Evolutionary conservation across 2,888 invertebrate species (phyloP), one percentile per base, ranked within the genome.

Genomic region (Perizoma affinitatum): DNA sequence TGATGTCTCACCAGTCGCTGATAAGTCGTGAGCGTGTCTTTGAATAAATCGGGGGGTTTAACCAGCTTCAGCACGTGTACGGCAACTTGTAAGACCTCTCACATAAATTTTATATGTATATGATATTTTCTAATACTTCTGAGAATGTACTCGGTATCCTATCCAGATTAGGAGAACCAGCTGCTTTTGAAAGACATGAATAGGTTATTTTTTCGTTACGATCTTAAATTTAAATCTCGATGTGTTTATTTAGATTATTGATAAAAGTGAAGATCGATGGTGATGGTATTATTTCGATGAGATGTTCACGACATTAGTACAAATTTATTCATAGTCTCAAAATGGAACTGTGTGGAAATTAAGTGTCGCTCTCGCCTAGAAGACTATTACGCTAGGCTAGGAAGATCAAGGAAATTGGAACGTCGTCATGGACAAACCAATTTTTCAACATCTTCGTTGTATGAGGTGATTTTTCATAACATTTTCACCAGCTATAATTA

Each of bases 1-100:
- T 75, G 79, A 82, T 78, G 77, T 76, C 66, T 68, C 73, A 76
- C 75, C 63, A 71, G 78, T 75, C 72, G 77, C 76, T 82, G 86
- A 86, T 86, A 86, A 85, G 80, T 81, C 75, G 74, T 59, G 71
- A 74, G 79, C 84, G 85, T 86, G 85, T 75, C 73, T 69, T 59
- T 60, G 83, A 83, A 86, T 87, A 85, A 85, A 84, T 85, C 78
- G 22, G 74, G 66, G 72, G 70, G 68, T 58, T 53, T 72, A 54
- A 59, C 11, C 82, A 80, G 83, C 83, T 82, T 79, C 76, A 67
- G 81, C 79, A 82, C 85, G 72, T 61, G n/a, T 66, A 63, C 63
- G 69, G 35, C 44, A n/a, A 45, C 22, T 45, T 59, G 35, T 45
- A 5, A 22, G 50, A 63, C 58, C 60, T 63, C 61, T 56, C 53